A percentile compares a stretch with the other conserved stretches of the same genome.
Evolutionary conservation across 2,888 invertebrate genomes (phyloP).

Genomic region (Bedellia somnulentella): DNA sequence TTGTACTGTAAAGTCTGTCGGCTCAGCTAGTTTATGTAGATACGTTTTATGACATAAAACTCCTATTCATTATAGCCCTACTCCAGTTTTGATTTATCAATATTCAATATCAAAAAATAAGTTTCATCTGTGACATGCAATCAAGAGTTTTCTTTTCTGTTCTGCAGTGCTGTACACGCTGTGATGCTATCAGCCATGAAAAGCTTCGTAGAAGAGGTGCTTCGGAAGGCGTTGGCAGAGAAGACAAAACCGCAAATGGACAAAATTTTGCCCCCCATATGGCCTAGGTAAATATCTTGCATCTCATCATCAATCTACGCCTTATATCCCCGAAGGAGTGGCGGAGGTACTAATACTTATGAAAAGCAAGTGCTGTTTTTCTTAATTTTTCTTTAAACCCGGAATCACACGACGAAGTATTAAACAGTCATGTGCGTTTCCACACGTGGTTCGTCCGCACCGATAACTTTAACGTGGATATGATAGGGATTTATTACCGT

Average conservation of each 20-base stretch:
- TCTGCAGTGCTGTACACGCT: slow-evolving; percentile 40
- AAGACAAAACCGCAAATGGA: slow-evolving; percentile 37
- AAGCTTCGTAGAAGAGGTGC: slow-evolving; percentile 51
- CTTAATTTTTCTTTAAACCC: no score
- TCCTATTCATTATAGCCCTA: neutral
- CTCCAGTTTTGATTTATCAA: no score
- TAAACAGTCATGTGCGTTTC: no score
- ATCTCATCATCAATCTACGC: no score
- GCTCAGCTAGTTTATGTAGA: neutral
- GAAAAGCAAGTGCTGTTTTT: no score
- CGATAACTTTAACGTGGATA: no score
- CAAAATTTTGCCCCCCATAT: neutral
- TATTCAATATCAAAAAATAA: no score
- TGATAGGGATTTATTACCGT: no score
- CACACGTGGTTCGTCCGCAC: no score
- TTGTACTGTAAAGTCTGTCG: slow-evolving; percentile 1
- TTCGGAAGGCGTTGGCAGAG: slow-evolving; percentile 29
- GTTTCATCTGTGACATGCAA: neutral
- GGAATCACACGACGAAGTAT: no score
- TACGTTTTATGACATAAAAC: neutral
- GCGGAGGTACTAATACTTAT: no score
- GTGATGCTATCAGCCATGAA: slow-evolving; percentile 50
- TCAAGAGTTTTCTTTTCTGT: neutral
- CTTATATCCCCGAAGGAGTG: no score
- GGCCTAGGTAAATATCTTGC: slow-evolving; percentile 2